phyloP scores from a whole-genome alignment of 2,888 invertebrate species.

The Gymnoscelis rufifasciata region DNA sequence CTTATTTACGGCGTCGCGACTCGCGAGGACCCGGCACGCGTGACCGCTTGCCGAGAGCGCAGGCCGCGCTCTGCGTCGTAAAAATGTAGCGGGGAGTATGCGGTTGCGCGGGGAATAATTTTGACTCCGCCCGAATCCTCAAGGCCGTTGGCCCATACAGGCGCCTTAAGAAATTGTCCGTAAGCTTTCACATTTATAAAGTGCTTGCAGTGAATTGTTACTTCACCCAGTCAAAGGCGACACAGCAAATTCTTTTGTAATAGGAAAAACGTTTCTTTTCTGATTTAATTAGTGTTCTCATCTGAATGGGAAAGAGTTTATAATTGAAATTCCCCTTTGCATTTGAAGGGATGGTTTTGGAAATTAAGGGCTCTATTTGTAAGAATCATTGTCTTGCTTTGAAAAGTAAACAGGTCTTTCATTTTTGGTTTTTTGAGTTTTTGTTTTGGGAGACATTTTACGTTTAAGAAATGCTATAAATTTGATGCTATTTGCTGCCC shows the following conservation, averaged over 20 bases:
- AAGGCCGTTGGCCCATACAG: too few species aligned
- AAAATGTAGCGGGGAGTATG: too few species aligned
- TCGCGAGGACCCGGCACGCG: too few species aligned
- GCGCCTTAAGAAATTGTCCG: not conserved
- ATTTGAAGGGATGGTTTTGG: not conserved
- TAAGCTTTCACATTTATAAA: not conserved
- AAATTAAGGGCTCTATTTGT: not conserved
- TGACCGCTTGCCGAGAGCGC: too few species aligned
- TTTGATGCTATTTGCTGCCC: too few species aligned
- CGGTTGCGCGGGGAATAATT: too few species aligned
- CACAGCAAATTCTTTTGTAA: not conserved
- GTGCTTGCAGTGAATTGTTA: not conserved
- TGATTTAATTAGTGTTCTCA: constrained; percentile 2
- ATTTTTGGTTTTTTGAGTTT: not conserved
- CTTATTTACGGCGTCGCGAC: too few species aligned
- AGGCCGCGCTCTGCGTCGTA: too few species aligned
- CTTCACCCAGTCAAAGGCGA: not conserved
- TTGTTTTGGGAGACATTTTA: too few species aligned
- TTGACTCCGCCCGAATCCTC: too few species aligned
- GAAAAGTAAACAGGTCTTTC: not conserved
- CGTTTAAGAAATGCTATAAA: too few species aligned
- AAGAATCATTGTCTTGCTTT: not conserved
- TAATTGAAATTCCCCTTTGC: constrained; percentile 1
- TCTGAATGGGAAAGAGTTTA: not conserved
- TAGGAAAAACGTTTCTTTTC: not conserved